Conservation (phyloP, 1,140 invertebrate genomes). For the Cylas formicarius region DNA sequence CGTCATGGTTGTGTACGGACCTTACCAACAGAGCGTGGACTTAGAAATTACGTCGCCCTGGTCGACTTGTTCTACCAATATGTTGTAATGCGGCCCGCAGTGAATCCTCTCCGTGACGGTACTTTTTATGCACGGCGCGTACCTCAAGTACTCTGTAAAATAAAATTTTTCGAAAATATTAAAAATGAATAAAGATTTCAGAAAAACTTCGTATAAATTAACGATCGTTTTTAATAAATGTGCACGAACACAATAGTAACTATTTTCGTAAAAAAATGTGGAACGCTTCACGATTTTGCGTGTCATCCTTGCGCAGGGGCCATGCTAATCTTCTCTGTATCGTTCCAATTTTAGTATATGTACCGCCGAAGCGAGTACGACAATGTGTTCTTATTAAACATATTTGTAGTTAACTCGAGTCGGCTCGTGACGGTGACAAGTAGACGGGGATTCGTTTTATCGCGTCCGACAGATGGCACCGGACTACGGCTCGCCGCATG, state of each 20-base stretch:
- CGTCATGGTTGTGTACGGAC: no score
- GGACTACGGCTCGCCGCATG: no score
- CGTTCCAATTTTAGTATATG: conserved; percentile 25
- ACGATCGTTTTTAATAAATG: no score
- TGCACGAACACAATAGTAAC: no score
- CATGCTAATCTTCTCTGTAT: conserved; percentile 23
- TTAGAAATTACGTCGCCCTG: conserved; percentile 48
- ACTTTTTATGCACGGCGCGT: conserved; percentile 53
- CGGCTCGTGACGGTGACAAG: no score
- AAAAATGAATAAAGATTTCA: conserved; percentile 11
- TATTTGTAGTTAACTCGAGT: no score
- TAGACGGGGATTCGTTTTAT: no score
- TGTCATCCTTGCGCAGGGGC: conserved; percentile 86
- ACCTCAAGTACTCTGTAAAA: conserved; percentile 50
- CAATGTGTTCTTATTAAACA: no score
- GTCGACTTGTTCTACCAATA: conserved; percentile 50
- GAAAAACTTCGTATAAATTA: not conserved
- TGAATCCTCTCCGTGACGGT: conserved; percentile 49
- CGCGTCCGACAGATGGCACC: no score
- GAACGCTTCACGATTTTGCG: conserved; percentile 83
- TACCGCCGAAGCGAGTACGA: conserved; percentile 25
- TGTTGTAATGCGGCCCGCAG: conserved; percentile 51
- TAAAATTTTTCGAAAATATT: no score
- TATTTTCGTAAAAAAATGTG: no score
- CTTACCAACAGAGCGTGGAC: conserved; percentile 53